phyloP scores from a whole-genome alignment of 2,797 vertebrate species.

The Gallirallus australis region DNA sequence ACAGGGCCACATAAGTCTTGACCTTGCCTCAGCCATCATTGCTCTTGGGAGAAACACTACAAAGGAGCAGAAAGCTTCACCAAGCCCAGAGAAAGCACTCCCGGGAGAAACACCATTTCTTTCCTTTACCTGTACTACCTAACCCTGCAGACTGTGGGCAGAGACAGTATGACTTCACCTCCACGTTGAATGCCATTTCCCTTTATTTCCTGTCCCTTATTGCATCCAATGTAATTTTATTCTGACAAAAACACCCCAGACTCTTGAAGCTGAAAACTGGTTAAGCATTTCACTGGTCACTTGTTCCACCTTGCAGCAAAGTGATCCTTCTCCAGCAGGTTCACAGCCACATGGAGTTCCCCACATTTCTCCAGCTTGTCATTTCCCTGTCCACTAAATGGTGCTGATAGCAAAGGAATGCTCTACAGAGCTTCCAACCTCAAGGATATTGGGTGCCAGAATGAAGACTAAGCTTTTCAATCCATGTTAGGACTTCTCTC shows the following conservation, averaged over 20 bases:
- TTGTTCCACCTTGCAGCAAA: not conserved
- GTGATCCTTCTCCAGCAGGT: not conserved
- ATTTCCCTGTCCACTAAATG: not conserved
- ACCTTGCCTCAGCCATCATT: not conserved
- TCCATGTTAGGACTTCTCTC: not conserved
- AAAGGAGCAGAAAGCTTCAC: not conserved
- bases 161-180: not conserved
- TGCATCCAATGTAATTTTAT: not conserved
- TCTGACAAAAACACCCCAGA: not conserved
- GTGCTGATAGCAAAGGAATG: fast-evolving
- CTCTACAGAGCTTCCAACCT: not conserved
- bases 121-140: not conserved
- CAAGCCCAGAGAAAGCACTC: fast-evolving
- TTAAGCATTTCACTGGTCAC: not conserved
- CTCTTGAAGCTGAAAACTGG: not conserved
- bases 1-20: not conserved
- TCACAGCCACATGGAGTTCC: not conserved
- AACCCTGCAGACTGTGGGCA: not conserved
- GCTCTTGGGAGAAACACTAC: not conserved
- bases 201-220: not conserved
- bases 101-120: not conserved
- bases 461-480: not conserved
- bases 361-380: not conserved
- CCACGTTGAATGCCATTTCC: not conserved
- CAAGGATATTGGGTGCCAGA: not conserved